Base-by-base conservation (phyloP, 2,113 vertebrate species). In the Pimephales promelas region DNA sequence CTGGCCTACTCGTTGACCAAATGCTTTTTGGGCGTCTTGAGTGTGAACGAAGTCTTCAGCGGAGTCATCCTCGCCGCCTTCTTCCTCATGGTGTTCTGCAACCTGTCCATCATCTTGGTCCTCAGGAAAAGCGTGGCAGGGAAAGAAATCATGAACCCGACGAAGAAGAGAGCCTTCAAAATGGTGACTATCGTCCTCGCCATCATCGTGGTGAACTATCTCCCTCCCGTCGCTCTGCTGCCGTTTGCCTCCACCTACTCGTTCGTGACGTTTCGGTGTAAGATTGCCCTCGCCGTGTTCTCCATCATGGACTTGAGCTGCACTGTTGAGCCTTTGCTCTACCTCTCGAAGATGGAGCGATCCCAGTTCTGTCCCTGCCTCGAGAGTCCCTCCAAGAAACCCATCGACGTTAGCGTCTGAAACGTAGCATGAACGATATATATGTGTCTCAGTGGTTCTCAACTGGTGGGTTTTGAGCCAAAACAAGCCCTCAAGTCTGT, bases 221-320 rank as follows among this genome's bases (percentile, higher is more conserved):
- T 94, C 34, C 93, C 93, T 0, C 89, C 93, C 0, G 92, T 94
- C 83, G 92, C 90, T 1, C 89, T 93, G 34, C 90, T 94, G 89
- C 93, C 94, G 22, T 94, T 94, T 3, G 82, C 77, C 1, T 80
- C 91, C 0, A 91, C 90, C 83, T 94, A 92, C 89, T 77, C 88
- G 0, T 86, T 89, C 0, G 14, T 90, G 13, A 78, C 26, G 14
- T 91, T 91, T 40, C 78, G 22, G 9, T 95, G 93, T 87, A 88
- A 92, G 89, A 90, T 94, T 84, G 86, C 86, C 40, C 14, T 90
- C 66, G 87, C 79, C 5, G 92, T 93, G 43, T 94, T 89, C 76
- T 81, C 91, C 81, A 88, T 94, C 88, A 94, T 94, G 93, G 93
- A 94, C 45, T 86, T 94, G 89, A 95, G 94, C 91, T 89, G 92